Conservation (phyloP, 2,888 invertebrate species). For the Andricus quercusramuli region DNA sequence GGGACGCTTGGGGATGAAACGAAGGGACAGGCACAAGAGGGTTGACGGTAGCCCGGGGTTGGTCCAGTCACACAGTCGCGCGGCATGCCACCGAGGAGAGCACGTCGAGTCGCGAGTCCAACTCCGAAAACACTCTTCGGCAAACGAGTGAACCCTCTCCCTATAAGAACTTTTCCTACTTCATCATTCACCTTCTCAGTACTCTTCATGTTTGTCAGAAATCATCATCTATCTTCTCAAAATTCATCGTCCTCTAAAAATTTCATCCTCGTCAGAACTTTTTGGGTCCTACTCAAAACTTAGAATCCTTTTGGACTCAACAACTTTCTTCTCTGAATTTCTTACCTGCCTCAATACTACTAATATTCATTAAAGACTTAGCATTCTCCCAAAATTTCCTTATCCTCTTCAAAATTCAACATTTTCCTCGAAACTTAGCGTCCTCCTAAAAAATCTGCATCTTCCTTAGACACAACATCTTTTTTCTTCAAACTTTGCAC, state of each 20-base stretch:
- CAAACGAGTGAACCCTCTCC: neutral
- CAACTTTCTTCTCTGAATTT: neutral
- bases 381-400: neutral
- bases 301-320: neutral
- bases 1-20: constrained; percentile 53
- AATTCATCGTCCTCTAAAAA: neutral
- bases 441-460: neutral
- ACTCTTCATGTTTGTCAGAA: neutral
- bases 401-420: no score
- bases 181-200: neutral
- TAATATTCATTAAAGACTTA: neutral
- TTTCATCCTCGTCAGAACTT: neutral
- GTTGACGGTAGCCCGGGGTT: constrained; percentile 75
- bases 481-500: neutral
- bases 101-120: constrained; percentile 61
- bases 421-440: no score
- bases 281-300: no score
- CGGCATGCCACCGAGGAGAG: constrained; percentile 74
- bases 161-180: neutral
- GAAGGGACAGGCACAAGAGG: constrained; percentile 74
- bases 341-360: neutral
- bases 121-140: neutral
- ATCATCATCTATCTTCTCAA: neutral
- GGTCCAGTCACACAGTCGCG: constrained; percentile 77
- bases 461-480: neutral